phyloP scores from a whole-genome alignment of 2,888 invertebrate genomes.

The Therioaphis trifolii region DNA sequence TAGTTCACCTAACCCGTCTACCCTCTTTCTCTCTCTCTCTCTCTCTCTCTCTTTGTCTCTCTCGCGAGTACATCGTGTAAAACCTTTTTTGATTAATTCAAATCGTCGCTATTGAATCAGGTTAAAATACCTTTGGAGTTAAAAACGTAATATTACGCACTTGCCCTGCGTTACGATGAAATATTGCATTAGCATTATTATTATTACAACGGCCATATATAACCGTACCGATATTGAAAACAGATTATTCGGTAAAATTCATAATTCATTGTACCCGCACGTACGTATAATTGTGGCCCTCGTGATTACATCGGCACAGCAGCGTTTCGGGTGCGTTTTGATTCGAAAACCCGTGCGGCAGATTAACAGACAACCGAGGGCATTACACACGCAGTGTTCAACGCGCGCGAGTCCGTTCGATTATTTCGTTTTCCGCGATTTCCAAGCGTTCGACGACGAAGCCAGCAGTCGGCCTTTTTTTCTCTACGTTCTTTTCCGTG shows the following conservation, averaged over 20 bases:
- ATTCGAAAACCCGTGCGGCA: not conserved
- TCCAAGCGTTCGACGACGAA: too few relatives aligned
- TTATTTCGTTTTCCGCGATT: not conserved
- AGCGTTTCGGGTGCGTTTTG: not conserved
- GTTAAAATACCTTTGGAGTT: constrained; percentile 35
- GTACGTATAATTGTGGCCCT: not conserved
- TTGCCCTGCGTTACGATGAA: constrained; percentile 1
- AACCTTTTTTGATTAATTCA: constrained; percentile 51
- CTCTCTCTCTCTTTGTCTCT: not conserved
- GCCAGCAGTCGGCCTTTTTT: too few relatives aligned
- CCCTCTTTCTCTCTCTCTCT: not conserved
- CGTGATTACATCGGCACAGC: constrained; percentile 5
- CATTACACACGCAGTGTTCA: not conserved
- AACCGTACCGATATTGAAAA: constrained; percentile 27
- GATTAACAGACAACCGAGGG: not conserved
- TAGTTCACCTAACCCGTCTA: not conserved
- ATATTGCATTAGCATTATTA: constrained; percentile 37
- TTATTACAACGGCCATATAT: not conserved
- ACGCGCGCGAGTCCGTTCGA: not conserved
- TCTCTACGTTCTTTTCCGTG: too few relatives aligned
- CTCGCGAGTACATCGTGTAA: not conserved
- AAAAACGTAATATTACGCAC: constrained; percentile 20
- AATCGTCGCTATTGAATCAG: constrained; percentile 46
- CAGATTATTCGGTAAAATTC: constrained; percentile 40
- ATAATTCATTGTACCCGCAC: constrained; percentile 31